Percentiles rank a stretch among this genome's conserved stretches.
Evolutionary conservation across 2,888 invertebrate species (phyloP).

Genomic region (Lordiphosa fenestrarum): DNA sequence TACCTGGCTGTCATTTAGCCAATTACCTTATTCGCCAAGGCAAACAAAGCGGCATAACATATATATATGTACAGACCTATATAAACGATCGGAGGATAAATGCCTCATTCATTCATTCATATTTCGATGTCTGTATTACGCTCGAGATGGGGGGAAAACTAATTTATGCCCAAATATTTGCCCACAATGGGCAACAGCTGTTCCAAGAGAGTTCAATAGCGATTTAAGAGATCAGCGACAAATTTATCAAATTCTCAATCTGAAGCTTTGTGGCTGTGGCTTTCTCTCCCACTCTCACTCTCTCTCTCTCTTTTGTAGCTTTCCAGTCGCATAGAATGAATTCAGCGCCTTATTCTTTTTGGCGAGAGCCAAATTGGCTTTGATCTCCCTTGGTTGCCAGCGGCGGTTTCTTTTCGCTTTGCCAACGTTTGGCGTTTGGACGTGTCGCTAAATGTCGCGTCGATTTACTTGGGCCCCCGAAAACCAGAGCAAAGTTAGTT

Average conservation of each 20-base stretch:
- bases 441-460: constrained; percentile 67
- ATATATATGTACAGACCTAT: constrained; percentile 7
- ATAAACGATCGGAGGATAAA: constrained; percentile 32
- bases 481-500: constrained; percentile 48
- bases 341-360: constrained; percentile 41
- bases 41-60: constrained; percentile 47
- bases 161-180: constrained; percentile 57
- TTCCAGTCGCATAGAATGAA: constrained; percentile 56
- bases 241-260: constrained; percentile 17
- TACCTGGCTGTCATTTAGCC: constrained; percentile 64
- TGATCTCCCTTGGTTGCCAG: constrained; percentile 26
- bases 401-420: constrained; percentile 66
- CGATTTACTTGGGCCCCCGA: constrained; percentile 40
- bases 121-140: constrained; percentile 35
- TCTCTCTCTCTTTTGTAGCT: constrained; percentile 35
- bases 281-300: neutral
- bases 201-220: constrained; percentile 19
- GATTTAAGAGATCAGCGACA: constrained; percentile 6
- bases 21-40: constrained; percentile 51
- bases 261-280: constrained; percentile 27
- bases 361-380: constrained; percentile 27
- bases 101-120: constrained; percentile 63
- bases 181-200: constrained; percentile 60
- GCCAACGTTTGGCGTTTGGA: constrained; percentile 71
- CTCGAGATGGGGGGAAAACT: constrained; percentile 18